Conservation (phyloP, 2,888 invertebrate species). For the Drosophila yooni region DNA sequence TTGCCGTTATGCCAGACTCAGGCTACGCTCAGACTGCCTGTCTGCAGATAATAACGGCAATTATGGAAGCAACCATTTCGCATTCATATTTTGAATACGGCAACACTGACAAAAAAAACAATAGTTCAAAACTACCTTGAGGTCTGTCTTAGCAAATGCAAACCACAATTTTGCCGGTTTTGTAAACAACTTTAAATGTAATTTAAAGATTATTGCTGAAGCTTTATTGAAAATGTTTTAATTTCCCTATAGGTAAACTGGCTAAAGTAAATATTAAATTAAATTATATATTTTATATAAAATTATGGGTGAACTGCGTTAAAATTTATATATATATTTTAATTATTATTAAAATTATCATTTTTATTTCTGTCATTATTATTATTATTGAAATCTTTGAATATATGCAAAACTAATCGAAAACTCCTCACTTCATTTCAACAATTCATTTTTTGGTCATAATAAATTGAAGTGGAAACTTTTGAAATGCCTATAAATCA, state of each 20-base stretch:
- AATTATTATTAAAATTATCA: neutral
- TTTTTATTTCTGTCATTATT: neutral
- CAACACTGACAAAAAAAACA: neutral
- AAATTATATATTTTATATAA: neutral
- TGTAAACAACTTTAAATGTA: neutral
- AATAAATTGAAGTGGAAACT: neutral
- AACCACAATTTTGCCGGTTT: neutral
- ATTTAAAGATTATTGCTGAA: neutral
- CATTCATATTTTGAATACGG: neutral
- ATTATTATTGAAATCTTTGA: neutral
- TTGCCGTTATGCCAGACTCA: neutral
- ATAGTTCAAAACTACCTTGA: neutral
- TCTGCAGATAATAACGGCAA: conserved; percentile 44
- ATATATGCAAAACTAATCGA: neutral
- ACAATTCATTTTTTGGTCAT: neutral
- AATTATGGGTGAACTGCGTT: neutral
- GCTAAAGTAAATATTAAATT: neutral
- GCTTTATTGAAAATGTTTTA: neutral
- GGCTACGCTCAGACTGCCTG: conserved; percentile 52
- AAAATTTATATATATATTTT: neutral
- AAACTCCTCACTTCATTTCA: neutral
- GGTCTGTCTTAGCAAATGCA: neutral
- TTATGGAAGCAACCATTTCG: neutral
- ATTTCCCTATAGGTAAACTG: neutral
- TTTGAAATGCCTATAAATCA: neutral